Evolutionary conservation across 2,888 invertebrate genomes (phyloP), one percentile per base, ranked within the genome.

Genomic region (Ctenicera cuprea): DNA sequence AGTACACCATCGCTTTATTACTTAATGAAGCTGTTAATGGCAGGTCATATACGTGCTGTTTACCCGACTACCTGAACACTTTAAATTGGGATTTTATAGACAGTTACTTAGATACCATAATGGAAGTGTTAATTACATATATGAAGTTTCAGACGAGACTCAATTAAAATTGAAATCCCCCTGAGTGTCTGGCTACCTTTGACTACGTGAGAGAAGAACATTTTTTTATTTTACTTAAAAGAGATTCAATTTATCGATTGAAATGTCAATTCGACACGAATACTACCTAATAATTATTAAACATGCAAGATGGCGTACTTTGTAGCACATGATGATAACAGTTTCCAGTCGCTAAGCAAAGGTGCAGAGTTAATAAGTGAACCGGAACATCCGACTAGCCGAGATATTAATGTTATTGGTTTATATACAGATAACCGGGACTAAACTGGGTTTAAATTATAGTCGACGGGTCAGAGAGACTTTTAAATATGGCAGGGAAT

Each of bases 11-110:
- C 63, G 48, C 70, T 64, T 71, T 52, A 71, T 63, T 71, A 45
- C 64, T 50, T 71, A 71, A 71, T 71, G 64, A 71, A 71, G 71
- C 71, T 54, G 64, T 63, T 64, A 71, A 63, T 43, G 64, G 71
- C 22, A 54, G 71, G 64, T 71, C 64, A 70, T 48, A 50, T 62
- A 70, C 69, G 68, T 69, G 61, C 38, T 54, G 14, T 18, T 14
- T 37, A n/a, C 16, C 33, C 33, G 33, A 57, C 57, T 30, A 57
- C 57, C 57, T 57, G n/a, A 14, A 37, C 33, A 30, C 11, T 37
- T 57, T 30, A 57, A 57, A 57, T 57, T 57, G 57, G 57, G 57
- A 33, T 57, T 57, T 57, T 57, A 57, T 57, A 18, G 57, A 33
- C 11, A 30, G n/a, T 18, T 37, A 22, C 14, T 11, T 22, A 2